Conservation (phyloP, 2,888 invertebrate species). For the Drosophila birchii region DNA sequence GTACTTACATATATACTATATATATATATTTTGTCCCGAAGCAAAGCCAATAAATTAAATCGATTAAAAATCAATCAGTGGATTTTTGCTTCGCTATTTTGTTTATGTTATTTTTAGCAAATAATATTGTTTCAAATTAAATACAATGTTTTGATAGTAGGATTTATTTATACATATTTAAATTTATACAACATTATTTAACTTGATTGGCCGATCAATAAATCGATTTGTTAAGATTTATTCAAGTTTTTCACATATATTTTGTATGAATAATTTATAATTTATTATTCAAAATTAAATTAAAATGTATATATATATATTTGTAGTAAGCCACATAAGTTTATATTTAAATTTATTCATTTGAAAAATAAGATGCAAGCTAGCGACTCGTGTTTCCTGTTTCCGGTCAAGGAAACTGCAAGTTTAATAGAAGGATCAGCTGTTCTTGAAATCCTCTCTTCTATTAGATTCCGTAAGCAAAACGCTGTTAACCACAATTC, state of each 20-base stretch:
- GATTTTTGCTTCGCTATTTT: neutral
- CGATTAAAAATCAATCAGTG: slow-evolving; percentile 41
- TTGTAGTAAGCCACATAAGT: no score
- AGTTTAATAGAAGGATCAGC: no score
- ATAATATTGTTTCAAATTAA: neutral
- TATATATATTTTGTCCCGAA: slow-evolving; percentile 4
- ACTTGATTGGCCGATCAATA: neutral
- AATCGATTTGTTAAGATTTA: neutral
- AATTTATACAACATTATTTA: neutral
- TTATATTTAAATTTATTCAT: no score
- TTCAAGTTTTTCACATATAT: neutral
- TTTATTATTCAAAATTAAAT: no score
- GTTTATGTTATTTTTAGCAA: neutral
- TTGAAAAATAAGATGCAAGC: no score
- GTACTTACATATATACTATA: neutral
- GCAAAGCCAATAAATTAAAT: slow-evolving; percentile 26
- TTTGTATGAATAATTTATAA: neutral
- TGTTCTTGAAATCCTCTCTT: no score
- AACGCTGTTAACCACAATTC: no score
- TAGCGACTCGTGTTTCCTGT: no score
- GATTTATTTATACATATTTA: neutral
- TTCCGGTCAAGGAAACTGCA: no score
- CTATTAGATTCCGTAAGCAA: no score
- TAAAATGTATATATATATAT: no score
- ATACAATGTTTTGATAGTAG: neutral